These are phyloP conservation scores for Glandiceps talaboti DNA, from an alignment of 53 echinoderm and acorn worm genomes.

Conservation along the genomic window DNA sequence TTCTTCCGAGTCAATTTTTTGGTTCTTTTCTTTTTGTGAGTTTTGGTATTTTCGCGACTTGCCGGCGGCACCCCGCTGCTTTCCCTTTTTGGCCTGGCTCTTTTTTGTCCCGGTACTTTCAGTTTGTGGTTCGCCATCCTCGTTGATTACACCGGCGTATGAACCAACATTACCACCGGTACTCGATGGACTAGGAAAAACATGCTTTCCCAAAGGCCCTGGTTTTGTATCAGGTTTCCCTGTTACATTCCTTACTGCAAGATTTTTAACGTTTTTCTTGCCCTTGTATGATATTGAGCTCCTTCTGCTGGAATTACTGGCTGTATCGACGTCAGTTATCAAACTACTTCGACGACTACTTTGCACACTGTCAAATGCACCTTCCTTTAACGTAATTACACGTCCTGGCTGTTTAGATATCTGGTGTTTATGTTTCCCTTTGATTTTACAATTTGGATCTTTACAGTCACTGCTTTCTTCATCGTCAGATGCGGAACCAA, in stretches of 20 bases:
- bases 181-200: constrained; percentile 48
- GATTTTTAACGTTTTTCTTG: constrained; percentile 38
- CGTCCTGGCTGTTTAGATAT: neutral
- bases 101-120: neutral
- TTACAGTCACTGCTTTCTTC: neutral
- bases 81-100: neutral
- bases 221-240: constrained; percentile 69
- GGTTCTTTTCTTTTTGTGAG: neutral
- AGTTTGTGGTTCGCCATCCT: neutral
- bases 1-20: too few relatives aligned
- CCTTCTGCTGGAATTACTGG: neutral
- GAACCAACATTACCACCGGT: neutral
- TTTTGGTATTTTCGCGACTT: neutral
- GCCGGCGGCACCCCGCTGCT: neutral
- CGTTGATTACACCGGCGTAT: neutral
- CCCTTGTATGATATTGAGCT: neutral
- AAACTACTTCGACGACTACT: neutral
- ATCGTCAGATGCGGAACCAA: neutral
- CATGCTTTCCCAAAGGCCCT: constrained; percentile 51
- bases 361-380: neutral
- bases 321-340: neutral
- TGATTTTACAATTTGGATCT: neutral
- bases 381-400: neutral
- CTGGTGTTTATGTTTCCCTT: neutral
- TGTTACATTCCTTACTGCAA: constrained; percentile 62